Conservation (phyloP, 2,797 vertebrate species). For the Sparidentex hasta region DNA sequence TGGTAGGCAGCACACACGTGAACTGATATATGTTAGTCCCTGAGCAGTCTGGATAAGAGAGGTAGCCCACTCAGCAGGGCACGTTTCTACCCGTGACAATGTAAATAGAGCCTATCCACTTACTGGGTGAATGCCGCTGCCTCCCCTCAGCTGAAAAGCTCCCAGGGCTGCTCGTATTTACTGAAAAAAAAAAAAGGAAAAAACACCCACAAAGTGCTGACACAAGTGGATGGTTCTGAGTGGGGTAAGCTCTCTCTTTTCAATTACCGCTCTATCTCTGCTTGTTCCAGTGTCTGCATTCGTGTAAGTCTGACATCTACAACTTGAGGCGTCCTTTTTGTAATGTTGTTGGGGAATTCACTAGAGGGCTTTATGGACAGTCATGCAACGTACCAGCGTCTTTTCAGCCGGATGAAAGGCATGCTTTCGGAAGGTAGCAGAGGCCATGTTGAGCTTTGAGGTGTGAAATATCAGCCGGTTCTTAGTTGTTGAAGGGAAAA, state of each 20-base stretch:
- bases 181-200: conserved; percentile 7
- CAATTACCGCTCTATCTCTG: conserved; percentile 46
- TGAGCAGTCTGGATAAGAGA: conserved; percentile 54
- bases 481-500: conserved; percentile 1
- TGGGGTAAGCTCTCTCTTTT: conserved; percentile 51
- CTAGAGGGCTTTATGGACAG: conserved; percentile 25
- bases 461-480: conserved; percentile 17
- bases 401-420: conserved; percentile 29
- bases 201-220: conserved; percentile 59
- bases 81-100: conserved; percentile 51
- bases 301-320: conserved; percentile 50
- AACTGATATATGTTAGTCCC: conserved; percentile 51
- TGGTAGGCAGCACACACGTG: conserved; percentile 43
- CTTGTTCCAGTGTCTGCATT: conserved; percentile 47
- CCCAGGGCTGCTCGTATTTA: conserved; percentile 37
- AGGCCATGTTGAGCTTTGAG: conserved; percentile 30
- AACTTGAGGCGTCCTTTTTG: conserved; percentile 30
- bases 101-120: conserved; percentile 63
- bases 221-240: conserved; percentile 63
- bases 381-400: conserved; percentile 11
- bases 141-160: conserved; percentile 55
- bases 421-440: background rate
- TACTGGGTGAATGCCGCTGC: conserved; percentile 47
- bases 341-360: conserved; percentile 34
- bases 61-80: conserved; percentile 31